Evolutionary conservation across 2,113 vertebrate genomes (phyloP), one percentile per base, ranked within the genome.

Genomic region (Lamprotornis superbus): DNA sequence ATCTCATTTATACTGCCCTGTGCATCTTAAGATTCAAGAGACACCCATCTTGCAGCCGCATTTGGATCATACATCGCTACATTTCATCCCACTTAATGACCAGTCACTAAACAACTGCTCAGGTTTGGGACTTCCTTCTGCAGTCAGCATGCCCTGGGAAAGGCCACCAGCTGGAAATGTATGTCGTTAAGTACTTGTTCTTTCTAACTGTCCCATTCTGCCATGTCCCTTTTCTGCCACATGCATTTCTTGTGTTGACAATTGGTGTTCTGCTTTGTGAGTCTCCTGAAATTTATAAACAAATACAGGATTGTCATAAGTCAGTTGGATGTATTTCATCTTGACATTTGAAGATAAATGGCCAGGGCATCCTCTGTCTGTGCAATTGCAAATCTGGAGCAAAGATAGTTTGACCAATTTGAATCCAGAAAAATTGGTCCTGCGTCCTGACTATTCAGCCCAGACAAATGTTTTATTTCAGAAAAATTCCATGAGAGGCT

Each of bases 11-110:
- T 42, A 76, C 5, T 75, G 39, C 8, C 13, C 6, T 50, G 10
- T 42, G 18, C 11, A 39, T 35, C 15, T 79, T 76, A 46, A 94
- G 39, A n/a, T 61, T 73, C 46, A 50, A 74, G 42, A n/a, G 21
- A 79, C 20, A 42, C 17, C 39, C 47, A 7, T 52, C 61, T 56
- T 71, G 30, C 23, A 68, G 23, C 44, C 40, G 8, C 30, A 71
- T 3, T 18, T 20, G 4, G 14, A 60, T 42, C 0, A 0, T 33
- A 50, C 28, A 35, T 22, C 0, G 0, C 9, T 79, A 24, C 15
- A 49, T 76, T 90, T 86, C 33, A 85, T 71, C 9, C 35, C 28
- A 37, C 4, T 49, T 83, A 68, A 79, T 56, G 30, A 49, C 20
- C 9, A 47, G n/a, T 47, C 56, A 67, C 35, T 75, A 55, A 89